Evolutionary conservation across 2,797 vertebrate genomes (phyloP).

Genomic region (Acanthopagrus latus): DNA sequence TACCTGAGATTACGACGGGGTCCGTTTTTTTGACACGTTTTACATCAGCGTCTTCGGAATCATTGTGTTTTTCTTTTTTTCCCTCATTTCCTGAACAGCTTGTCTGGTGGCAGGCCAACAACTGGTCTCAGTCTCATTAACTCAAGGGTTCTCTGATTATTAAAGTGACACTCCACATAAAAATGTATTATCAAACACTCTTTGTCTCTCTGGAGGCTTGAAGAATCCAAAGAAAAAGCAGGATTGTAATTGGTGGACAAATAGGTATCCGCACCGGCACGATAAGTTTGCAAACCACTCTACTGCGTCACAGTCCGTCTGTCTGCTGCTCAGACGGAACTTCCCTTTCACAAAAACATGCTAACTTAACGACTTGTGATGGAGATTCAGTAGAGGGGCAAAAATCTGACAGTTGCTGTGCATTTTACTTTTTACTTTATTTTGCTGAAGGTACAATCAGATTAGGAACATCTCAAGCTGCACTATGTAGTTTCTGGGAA

Average conservation of each 20-base stretch:
- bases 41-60: slow-evolving; percentile 39
- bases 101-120: slow-evolving; percentile 19
- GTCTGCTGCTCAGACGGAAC: neutral
- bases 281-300: neutral
- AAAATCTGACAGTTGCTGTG: neutral
- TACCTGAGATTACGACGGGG: slow-evolving; percentile 65
- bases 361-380: neutral
- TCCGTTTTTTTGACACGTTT: slow-evolving; percentile 60
- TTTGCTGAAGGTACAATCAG: neutral
- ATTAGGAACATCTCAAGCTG: no score
- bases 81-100: neutral
- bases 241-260: neutral
- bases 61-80: slow-evolving; percentile 13
- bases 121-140: slow-evolving; percentile 37
- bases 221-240: neutral
- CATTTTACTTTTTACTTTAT: neutral
- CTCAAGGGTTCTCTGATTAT: slow-evolving; percentile 12
- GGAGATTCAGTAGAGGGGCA: neutral
- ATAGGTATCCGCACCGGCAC: neutral
- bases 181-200: neutral
- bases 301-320: neutral
- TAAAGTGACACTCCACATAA: slow-evolving; percentile 15
- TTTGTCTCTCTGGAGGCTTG: neutral
- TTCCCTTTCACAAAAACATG: neutral
- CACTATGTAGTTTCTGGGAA: no score